These are phyloP conservation scores for Lasioglossum pauxillum DNA, from an alignment of 2,888 invertebrate genomes.

Conservation along the genomic window DNA sequence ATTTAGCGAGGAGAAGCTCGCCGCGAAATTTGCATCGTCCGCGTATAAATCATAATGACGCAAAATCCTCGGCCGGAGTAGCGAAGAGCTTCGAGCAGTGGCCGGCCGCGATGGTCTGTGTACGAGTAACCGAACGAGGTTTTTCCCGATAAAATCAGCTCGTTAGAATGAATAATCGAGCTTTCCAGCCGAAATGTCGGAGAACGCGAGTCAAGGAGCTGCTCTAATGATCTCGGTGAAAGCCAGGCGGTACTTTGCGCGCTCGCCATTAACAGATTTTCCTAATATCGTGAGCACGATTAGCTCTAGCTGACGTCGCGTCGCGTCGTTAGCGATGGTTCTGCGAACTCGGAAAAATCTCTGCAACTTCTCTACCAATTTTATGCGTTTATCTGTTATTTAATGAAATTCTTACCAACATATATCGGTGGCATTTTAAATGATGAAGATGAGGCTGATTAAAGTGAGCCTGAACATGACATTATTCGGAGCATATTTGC, in stretches of 20 bases:
- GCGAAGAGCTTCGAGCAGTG: not conserved
- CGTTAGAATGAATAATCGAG: slow-evolving; percentile 64
- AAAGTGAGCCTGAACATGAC: too few relatives aligned
- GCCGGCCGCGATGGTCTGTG: not conserved
- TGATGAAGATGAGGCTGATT: too few relatives aligned
- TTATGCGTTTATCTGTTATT: not conserved
- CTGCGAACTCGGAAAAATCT: not conserved
- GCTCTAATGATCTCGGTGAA: slow-evolving; percentile 57
- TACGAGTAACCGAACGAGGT: not conserved
- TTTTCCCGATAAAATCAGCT: slow-evolving; percentile 65
- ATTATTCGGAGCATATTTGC: too few relatives aligned
- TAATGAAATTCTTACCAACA: not conserved
- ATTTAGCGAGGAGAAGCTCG: slow-evolving; percentile 7
- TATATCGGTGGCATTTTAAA: not conserved
- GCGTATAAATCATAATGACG: slow-evolving; percentile 28
- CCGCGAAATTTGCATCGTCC: slow-evolving; percentile 8
- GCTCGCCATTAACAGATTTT: slow-evolving; percentile 45
- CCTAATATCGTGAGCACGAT: slow-evolving; percentile 15
- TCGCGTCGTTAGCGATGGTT: not conserved
- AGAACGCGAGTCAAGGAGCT: slow-evolving; percentile 24
- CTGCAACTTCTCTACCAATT: not conserved
- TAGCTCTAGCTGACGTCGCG: not conserved
- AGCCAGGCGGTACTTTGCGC: slow-evolving; percentile 36
- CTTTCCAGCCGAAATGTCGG: slow-evolving; percentile 41
- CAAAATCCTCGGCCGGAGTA: not conserved